Evolutionary conservation across 2,888 invertebrate genomes (phyloP), one percentile per base, ranked within the genome.

Genomic region (Cosmorhoe ocellata): DNA sequence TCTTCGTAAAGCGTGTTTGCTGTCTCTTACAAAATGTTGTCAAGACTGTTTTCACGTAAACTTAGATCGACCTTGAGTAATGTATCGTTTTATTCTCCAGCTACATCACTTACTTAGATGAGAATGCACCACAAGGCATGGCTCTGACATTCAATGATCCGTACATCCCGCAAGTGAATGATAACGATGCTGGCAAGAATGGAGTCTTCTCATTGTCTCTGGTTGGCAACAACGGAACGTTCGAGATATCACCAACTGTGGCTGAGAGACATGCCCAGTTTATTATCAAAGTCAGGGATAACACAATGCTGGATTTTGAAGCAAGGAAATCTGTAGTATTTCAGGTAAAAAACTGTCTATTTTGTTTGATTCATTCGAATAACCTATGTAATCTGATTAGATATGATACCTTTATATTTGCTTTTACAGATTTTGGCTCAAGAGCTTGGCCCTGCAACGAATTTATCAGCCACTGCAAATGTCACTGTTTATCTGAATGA

Each of bases 271-370:
- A 93, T 56, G 93, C 94, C 1, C 94, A 93, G 64, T 98, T 98
- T 74, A 91, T 95, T 42, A 93, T 99, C 58, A 93, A 93, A 73
- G 96, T 98, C 18, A 93, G 96, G 53, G 95, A 98, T 76, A 95
- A 95, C 57, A 89, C 91, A 0, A 87, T 95, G 66, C 91, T 98
- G 60, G 98, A 98, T 82, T 98, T 94, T 71, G 98, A 99, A 80
- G 91, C 92, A 57, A 91, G 94, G 45, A 93, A 94, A 67, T 93
- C 93, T 57, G 93, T 97, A 14, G 87, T 92, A 56, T 95, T 96
- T 79, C 93, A 93, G 91, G 95, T 95, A 81, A 55, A 34, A 38
- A 10, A 42, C 3, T 18, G 4, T 2, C 18, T 18, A 18, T 4
- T 4, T 18, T n/a, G n/a, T n/a, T 18, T 18, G 18, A 18, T 18